Base-by-base conservation (phyloP, 2,113 vertebrate genomes). In the Ceuthmochares aereus region DNA sequence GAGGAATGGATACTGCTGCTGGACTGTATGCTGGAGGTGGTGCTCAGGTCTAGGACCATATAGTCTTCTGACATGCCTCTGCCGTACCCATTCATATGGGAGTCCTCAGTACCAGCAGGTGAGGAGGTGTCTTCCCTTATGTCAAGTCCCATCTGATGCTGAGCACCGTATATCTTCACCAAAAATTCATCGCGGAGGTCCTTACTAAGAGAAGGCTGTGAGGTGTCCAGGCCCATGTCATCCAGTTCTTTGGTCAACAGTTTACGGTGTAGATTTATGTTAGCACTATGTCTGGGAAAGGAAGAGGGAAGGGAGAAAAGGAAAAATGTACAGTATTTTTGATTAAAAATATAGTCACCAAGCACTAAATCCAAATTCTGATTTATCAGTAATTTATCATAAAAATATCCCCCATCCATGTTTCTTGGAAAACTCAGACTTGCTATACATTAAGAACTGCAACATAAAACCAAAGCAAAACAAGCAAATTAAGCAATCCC, bases 181-280 rank as follows among this genome's bases (percentile, higher is more conserved):
- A 99, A 98, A 98, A 99, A 98, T 98, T 99, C 99, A 80, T 99
- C 98, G 14, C 99, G 99, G 96, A 99, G 98, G 98, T 99, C 99
- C 98, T 99, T 99, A 98, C 98, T 99, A 97, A 99, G 98, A 92
- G 99, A 98, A 92, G 98, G 98, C 97, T 99, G 99, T 97, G 99
- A 98, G 83, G 99, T 98, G 98, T 99, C 99, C 98, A 99, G 98
- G 97, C 99, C 99, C 98, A 99, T 99, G 98, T 99, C 99, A 98
- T 99, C 99, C 98, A 99, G 98, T 99, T 99, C 99, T 99, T 99
- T 99, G 99, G 99, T 99, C 99, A 99, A 99, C 98, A 99, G 99
- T 99, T 99, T 99, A 97, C 99, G 99, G 97, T 99, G 99, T 96
- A 99, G 99, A 97, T 99, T 99, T 98, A 99, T 99, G 98, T 99